Conservation (phyloP, 1,140 invertebrate species). For the Glomeris maerens region DNA sequence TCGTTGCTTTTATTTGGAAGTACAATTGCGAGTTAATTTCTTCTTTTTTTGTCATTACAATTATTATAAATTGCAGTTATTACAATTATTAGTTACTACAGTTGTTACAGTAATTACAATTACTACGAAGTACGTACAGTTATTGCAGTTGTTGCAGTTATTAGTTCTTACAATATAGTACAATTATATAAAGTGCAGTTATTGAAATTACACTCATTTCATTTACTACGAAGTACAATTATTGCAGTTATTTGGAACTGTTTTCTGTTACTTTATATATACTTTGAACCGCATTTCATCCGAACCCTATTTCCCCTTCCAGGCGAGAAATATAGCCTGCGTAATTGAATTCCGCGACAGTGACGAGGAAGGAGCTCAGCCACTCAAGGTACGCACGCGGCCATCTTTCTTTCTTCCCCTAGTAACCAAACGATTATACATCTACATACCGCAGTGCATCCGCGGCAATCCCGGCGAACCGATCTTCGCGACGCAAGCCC, state of each 20-base stretch:
- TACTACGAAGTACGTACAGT: too few species aligned
- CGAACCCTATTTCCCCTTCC: conserved; percentile 22
- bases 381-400: conserved; percentile 43
- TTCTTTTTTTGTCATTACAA: too few species aligned
- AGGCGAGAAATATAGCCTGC: conserved; percentile 82
- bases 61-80: too few species aligned
- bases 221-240: conserved; percentile 2
- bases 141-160: background rate
- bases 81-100: too few species aligned
- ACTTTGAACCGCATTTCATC: background rate
- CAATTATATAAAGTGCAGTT: too few species aligned
- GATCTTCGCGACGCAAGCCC: conserved; percentile 43
- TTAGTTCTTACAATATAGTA: too few species aligned
- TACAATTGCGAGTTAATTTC: too few species aligned
- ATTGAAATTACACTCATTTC: background rate
- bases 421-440: background rate
- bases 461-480: conserved; percentile 52
- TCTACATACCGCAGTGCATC: conserved; percentile 44
- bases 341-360: conserved; percentile 67
- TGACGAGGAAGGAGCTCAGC: conserved; percentile 50
- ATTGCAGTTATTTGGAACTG: too few species aligned
- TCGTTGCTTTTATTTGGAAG: too few species aligned
- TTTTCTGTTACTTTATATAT: too few species aligned
- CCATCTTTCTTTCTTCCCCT: too few species aligned
- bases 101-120: too few species aligned